Conservation (phyloP, 2,797 vertebrate genomes). For the Cercopithecus petaurista region DNA sequence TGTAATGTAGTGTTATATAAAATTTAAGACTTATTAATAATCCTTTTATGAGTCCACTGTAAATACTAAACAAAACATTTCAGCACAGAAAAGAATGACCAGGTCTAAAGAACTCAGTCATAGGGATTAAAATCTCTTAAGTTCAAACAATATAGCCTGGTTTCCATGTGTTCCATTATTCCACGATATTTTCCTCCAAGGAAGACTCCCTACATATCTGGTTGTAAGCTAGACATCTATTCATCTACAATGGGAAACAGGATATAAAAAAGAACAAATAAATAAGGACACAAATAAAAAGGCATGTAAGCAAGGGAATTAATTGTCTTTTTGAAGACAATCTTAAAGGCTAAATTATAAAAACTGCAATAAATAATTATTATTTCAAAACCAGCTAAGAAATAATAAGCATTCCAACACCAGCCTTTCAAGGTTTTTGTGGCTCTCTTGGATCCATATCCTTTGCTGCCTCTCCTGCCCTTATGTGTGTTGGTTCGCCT, state of each 20-base stretch:
- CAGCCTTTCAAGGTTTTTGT: background rate
- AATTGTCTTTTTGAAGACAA: background rate
- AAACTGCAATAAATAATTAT: background rate
- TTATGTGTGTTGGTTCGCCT: background rate
- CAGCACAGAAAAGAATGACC: background rate
- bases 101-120: background rate
- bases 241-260: background rate
- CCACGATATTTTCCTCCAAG: background rate
- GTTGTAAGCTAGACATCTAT: background rate
- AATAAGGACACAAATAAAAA: background rate
- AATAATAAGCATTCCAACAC: background rate
- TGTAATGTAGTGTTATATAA: background rate
- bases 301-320: background rate
- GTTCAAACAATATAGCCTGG: background rate
- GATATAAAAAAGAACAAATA: background rate
- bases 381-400: background rate
- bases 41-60: background rate
- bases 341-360: background rate
- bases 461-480: background rate
- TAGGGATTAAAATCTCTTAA: background rate
- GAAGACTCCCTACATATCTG: background rate
- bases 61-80: constrained; percentile 9
- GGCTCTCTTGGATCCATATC: background rate
- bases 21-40: background rate
- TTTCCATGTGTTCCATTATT: background rate